Evolutionary conservation across 2,797 vertebrate species (phyloP), one percentile per base, ranked within the genome.

Genomic region (Anabacerthia variegaticeps): DNA sequence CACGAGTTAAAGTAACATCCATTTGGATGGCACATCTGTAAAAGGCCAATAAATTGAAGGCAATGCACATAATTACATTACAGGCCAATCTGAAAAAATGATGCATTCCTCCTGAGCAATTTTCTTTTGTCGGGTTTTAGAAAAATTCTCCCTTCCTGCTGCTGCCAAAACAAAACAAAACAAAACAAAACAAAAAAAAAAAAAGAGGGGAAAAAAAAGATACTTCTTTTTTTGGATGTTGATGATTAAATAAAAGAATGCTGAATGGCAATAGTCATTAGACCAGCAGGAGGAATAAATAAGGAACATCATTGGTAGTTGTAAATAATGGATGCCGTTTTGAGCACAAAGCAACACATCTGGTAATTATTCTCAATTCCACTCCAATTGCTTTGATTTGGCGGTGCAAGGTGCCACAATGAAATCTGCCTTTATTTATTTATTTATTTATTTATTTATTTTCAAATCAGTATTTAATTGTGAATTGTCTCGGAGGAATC

Each of bases 401-500:
- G 51, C 1, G 4, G 58, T 3, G 20, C 76, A 93, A 95, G 89
- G 80, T 89, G 81, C 65, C 66, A 43, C 87, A 85, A 83, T 89
- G 79, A 93, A 76, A 91, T 75, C 66, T 82, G 52, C 10, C 21
- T 73, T 83, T 96, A 87, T 95, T 94, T 96, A 87, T 95, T 94
- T n/a, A n/a, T n/a, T n/a, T 96, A 84, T 76, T 79, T 96, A 90
- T 76, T 79, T 86, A 90, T 94, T 95, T 91, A 94, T 92, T 91
- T 95, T 73, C 72, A 97, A 94, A 96, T 95, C 95, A 93, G 95
- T 89, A 92, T 96, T 98, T 97, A 97, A 97, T 97, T 96, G 97
- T 91, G 97, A 97, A 97, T 96, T 95, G 92, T 91, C 93, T 97
- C 87, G n/a, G 59, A 96, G 78, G 92, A 97, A 97, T 97, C 97